Conservation (phyloP, 2,113 vertebrate genomes). For the Ptilorrhoa leucosticta region DNA sequence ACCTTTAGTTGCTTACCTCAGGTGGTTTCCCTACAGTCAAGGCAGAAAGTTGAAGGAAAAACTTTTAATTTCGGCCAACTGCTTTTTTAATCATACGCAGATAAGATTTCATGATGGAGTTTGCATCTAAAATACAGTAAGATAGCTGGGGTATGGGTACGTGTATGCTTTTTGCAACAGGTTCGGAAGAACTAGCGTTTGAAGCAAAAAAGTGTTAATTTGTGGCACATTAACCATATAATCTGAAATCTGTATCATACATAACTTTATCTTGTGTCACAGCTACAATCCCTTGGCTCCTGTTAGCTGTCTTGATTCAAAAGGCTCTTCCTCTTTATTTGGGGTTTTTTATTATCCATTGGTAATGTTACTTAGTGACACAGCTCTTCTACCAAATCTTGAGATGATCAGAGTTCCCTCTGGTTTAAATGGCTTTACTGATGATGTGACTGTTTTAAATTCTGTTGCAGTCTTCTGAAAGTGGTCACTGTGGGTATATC, state of each 20-base stretch:
- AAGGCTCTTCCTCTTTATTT: not conserved
- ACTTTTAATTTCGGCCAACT: not conserved
- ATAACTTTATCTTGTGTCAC: not conserved
- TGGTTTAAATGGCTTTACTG: not conserved
- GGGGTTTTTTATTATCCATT: not conserved
- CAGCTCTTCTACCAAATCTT: not conserved
- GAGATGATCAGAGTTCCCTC: not conserved
- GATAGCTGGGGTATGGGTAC: rapidly evolving
- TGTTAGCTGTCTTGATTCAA: not conserved
- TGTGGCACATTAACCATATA: not conserved
- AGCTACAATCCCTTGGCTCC: not conserved
- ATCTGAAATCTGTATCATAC: not conserved
- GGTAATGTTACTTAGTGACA: not conserved
- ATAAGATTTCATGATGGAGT: not conserved
- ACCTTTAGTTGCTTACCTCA: not conserved
- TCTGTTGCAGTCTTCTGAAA: not conserved
- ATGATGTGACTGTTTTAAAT: not conserved
- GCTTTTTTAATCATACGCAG: not conserved
- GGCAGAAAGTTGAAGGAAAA: not conserved
- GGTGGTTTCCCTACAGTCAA: not conserved
- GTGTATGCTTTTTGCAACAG: not conserved
- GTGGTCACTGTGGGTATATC: not conserved
- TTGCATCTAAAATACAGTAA: not conserved
- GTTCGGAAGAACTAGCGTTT: not conserved
- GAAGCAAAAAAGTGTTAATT: not conserved